Evolutionary conservation across 2,113 vertebrate genomes (phyloP).

Genomic region (Rhabdomys dilectus): DNA sequence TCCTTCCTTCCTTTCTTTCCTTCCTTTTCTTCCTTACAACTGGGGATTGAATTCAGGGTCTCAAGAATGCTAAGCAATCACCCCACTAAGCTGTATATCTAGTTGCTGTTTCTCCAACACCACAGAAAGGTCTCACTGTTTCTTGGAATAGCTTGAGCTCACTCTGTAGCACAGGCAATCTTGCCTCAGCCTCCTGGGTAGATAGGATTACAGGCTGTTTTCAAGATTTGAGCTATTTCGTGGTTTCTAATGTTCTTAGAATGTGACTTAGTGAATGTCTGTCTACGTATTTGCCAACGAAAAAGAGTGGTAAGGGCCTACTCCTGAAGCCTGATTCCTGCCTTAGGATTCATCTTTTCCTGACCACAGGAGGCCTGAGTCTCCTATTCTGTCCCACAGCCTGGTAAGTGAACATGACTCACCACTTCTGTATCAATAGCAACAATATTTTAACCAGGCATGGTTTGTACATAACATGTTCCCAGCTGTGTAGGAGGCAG

Average conservation of each 20-base stretch:
- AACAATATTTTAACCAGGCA: neutral
- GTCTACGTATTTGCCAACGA: slow-evolving; percentile 8
- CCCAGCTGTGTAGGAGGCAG: neutral
- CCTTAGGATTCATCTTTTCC: slow-evolving; percentile 2
- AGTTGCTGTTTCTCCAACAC: neutral
- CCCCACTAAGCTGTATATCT: neutral
- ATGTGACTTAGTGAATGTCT: slow-evolving; percentile 45
- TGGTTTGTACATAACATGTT: neutral
- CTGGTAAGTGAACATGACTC: neutral
- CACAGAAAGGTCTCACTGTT: neutral
- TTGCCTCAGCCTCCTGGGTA: neutral
- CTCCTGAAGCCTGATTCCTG: slow-evolving; percentile 19
- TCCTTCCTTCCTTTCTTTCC: too few species aligned
- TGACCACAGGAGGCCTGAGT: neutral
- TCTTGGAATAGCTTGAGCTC: neutral
- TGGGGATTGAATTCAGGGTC: neutral
- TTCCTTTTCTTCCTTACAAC: neutral
- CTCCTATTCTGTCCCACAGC: neutral
- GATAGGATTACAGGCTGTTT: slow-evolving; percentile 6
- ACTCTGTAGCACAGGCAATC: neutral
- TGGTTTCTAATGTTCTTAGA: neutral
- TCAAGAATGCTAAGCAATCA: neutral
- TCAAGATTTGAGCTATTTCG: neutral
- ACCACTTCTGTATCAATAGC: neutral
- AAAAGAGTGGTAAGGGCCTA: neutral